Conservation (phyloP, 2,113 vertebrate species). For the Eupsittula cactorum region DNA sequence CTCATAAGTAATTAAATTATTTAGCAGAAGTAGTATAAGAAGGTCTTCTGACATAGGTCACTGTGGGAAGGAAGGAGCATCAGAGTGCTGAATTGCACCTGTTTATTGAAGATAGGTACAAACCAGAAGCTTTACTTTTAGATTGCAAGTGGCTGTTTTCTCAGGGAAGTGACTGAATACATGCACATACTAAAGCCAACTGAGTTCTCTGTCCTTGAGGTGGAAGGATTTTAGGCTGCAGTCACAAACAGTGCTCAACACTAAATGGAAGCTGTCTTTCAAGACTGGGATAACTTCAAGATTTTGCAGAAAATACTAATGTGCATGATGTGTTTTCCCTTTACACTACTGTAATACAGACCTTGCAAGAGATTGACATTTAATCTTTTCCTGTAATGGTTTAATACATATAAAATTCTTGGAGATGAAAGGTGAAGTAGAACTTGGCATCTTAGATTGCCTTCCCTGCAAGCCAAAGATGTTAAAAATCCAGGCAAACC, state of each 20-base stretch:
- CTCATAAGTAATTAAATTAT: conserved; percentile 83
- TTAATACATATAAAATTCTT: conserved; percentile 2
- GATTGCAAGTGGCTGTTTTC: conserved; percentile 18
- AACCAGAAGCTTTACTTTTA: neutral
- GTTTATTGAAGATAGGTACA: conserved; percentile 39
- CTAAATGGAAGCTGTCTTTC: conserved; percentile 12
- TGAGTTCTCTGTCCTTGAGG: neutral
- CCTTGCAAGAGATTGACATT: neutral
- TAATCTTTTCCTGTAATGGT: conserved; percentile 17
- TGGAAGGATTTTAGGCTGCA: neutral
- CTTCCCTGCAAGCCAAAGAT: neutral
- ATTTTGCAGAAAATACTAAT: neutral
- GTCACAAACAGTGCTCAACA: neutral
- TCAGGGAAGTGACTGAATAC: conserved; percentile 3
- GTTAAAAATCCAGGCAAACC: neutral
- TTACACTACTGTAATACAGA: neutral
- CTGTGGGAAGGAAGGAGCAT: conserved; percentile 61
- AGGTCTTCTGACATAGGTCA: conserved; percentile 72
- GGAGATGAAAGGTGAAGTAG: neutral
- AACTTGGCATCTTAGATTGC: neutral
- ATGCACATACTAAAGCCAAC: neutral
- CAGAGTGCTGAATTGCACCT: conserved; percentile 59
- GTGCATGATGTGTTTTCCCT: neutral
- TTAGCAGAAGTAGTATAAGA: conserved; percentile 73
- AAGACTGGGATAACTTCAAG: neutral